Base-by-base conservation (phyloP, 2,113 vertebrate genomes). In the Chauna torquata region DNA sequence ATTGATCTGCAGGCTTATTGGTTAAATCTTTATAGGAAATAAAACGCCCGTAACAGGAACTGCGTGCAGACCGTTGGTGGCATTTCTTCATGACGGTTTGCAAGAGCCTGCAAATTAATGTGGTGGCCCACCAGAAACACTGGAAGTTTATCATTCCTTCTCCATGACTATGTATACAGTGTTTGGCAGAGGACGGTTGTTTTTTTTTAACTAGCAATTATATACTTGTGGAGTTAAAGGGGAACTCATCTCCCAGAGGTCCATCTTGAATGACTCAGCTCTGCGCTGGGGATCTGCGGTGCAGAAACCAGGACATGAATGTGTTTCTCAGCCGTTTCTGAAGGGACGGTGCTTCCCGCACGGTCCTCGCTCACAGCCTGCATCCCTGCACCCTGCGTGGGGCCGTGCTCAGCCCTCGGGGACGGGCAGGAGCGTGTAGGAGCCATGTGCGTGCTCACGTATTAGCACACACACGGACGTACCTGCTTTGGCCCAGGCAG, bases 211-310 rank as follows among this genome's bases (percentile, higher is more conserved):
- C 47, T 59, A 86, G 12, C 42, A 77, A 68, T 78, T 83, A 57
- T 16, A 85, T 64, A 10, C 3, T 72, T 81, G 62, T 85, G 62
- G 78, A 66, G 11, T 45, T 42, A 61, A 72, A 92, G 30, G n/a
- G 50, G 38, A 95, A 96, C 86, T 70, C 6, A 6, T 59, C 15
- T 90, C 69, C 42, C 62, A 44, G 40, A 45, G 80, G 75, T 25
- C 55, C 28, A 55, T 66, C 79, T 70, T 20, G n/a, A 92, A 81
- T 93, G 93, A 92, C 92, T 94, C 82, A 93, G 92, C 82, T 93
- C 55, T 55, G n/a, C 6, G 2, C 5, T 88, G 54, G 71, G 36
- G 75, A 76, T 50, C 44, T 74, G 32, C 23, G 22, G 44, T 57
- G 24, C 20, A 88, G 87, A 77, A 45, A 34, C 1, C 0, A 58